These are phyloP conservation scores for Lysandra coridon DNA, from an alignment of 2,888 invertebrate species.

Conservation along the genomic window DNA sequence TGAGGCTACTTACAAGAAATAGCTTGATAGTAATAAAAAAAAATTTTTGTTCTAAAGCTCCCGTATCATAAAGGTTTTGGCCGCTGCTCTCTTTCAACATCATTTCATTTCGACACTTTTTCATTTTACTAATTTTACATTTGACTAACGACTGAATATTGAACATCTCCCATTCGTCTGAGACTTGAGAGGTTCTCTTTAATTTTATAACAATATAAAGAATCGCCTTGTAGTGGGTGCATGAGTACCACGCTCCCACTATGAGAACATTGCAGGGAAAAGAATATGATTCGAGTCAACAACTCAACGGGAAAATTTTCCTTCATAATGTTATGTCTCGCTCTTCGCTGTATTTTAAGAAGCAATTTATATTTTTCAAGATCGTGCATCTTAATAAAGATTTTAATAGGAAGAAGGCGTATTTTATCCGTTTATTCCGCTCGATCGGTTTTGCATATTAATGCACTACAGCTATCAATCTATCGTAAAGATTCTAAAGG, in stretches of 20 bases:
- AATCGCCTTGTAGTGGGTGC: background rate
- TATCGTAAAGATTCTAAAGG: conserved; percentile 31
- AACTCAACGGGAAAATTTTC: conserved; percentile 7
- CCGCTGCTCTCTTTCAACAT: background rate
- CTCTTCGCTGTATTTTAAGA: background rate
- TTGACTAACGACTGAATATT: background rate
- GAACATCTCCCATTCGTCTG: background rate
- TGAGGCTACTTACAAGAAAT: too few species aligned
- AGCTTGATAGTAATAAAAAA: too few species aligned
- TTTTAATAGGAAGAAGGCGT: conserved; percentile 42
- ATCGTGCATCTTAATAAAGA: conserved; percentile 40
- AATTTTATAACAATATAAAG: background rate
- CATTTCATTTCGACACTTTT: background rate
- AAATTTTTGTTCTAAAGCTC: too few species aligned
- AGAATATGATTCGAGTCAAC: conserved; percentile 13
- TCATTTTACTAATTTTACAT: background rate
- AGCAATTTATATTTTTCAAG: conserved; percentile 12
- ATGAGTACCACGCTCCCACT: background rate
- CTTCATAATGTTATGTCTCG: background rate
- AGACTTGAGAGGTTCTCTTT: background rate
- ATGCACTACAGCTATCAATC: conserved; percentile 46
- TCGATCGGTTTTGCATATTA: conserved; percentile 64
- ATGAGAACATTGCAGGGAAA: background rate
- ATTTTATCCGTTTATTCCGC: conserved; percentile 56
- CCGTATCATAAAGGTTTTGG: too few species aligned